Percentiles rank a stretch among this genome's conserved stretches.
These are phyloP conservation scores for Monarcha castaneiventris DNA, from an alignment of 2,113 vertebrate species.

Conservation along the genomic window DNA sequence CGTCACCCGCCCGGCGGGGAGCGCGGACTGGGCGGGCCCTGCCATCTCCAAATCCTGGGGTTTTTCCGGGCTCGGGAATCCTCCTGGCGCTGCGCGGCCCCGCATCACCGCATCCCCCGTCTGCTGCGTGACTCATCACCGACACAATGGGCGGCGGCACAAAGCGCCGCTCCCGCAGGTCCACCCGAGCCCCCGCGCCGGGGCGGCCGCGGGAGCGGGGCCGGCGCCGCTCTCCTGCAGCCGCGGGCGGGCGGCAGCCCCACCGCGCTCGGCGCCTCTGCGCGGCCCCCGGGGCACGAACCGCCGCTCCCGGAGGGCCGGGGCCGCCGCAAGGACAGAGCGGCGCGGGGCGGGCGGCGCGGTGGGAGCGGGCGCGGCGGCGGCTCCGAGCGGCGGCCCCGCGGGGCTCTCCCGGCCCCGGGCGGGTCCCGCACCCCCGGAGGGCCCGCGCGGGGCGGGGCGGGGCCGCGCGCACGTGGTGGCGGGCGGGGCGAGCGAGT, in stretches of 20 bases:
- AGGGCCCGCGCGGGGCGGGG: too few relatives aligned
- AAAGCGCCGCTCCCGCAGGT: neutral
- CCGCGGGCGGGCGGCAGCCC: neutral
- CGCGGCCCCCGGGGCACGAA: too few relatives aligned
- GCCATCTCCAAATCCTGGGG: neutral
- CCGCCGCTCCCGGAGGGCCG: too few relatives aligned
- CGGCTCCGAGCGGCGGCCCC: too few relatives aligned
- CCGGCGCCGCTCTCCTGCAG: neutral
- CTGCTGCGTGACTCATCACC: slow-evolving; percentile 35
- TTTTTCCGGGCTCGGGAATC: neutral
- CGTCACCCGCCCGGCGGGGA: neutral
- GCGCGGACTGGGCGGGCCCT: neutral
- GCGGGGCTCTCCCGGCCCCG: too few relatives aligned
- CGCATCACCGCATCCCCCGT: neutral
- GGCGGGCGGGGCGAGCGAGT: too few relatives aligned
- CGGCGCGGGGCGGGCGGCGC: too few relatives aligned
- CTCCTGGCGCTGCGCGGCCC: neutral
- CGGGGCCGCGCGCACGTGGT: too few relatives aligned
- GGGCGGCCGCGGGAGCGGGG: neutral
- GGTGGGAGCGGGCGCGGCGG: too few relatives aligned
- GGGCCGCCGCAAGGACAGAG: too few relatives aligned
- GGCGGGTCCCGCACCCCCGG: too few relatives aligned
- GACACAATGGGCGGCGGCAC: neutral
- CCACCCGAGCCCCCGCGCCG: neutral
- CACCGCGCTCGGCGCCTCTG: neutral